These are phyloP conservation scores for Characodon lateralis DNA, from an alignment of 2,797 vertebrate species.

Conservation along the genomic window DNA sequence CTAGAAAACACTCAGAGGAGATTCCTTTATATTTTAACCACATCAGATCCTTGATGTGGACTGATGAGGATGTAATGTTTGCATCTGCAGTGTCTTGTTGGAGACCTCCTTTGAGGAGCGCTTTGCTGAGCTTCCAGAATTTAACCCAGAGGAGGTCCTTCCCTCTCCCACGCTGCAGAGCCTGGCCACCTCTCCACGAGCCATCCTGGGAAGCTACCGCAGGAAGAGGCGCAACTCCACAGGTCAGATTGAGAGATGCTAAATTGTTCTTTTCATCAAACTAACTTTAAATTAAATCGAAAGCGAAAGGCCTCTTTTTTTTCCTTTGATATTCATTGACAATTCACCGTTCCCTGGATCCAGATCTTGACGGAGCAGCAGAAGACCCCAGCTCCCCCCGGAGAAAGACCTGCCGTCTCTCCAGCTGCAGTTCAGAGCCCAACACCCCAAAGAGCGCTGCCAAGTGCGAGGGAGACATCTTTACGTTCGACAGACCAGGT, in stretches of 20 bases:
- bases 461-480: slow-evolving; percentile 94
- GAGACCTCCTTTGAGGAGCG: slow-evolving; percentile 91
- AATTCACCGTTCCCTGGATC: background rate
- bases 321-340: too few species aligned
- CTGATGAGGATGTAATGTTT: slow-evolving; percentile 13
- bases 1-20: slow-evolving; percentile 7
- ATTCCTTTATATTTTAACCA: slow-evolving; percentile 15
- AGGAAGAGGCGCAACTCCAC: slow-evolving; percentile 93
- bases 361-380: slow-evolving; percentile 85
- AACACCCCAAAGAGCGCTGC: slow-evolving; percentile 93
- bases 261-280: background rate
- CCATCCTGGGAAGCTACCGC: slow-evolving; percentile 92
- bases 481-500: slow-evolving; percentile 91
- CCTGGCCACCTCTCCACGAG: slow-evolving; percentile 89
- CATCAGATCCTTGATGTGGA: background rate
- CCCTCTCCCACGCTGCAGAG: slow-evolving; percentile 94
- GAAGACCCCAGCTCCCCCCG: slow-evolving; percentile 91
- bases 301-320: too few species aligned
- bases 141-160: slow-evolving; percentile 90
- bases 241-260: slow-evolving; percentile 68
- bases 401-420: slow-evolving; percentile 88
- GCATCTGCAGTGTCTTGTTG: slow-evolving; percentile 82
- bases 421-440: slow-evolving; percentile 93
- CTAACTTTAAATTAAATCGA: too few species aligned
- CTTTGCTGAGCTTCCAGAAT: slow-evolving; percentile 91